Conservation (phyloP, 2,888 invertebrate species). For the Drosophila parthenogenetica region DNA sequence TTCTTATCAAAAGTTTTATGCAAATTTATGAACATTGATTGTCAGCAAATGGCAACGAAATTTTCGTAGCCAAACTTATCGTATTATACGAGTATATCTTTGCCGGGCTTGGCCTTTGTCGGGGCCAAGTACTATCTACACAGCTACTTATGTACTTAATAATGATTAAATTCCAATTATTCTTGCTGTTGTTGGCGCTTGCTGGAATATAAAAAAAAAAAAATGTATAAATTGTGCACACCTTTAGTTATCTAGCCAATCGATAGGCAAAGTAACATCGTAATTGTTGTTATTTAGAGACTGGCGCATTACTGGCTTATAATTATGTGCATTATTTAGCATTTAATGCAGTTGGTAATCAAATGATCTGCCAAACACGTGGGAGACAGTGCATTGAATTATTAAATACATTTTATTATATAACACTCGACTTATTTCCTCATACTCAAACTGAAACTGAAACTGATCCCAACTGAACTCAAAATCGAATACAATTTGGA, state of each 20-base stretch:
- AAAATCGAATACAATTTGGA: slow-evolving; percentile 14
- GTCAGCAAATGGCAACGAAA: slow-evolving; percentile 5
- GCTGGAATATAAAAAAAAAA: slow-evolving; percentile 31
- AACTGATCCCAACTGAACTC: slow-evolving; percentile 8
- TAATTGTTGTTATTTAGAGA: slow-evolving; percentile 37
- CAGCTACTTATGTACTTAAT: slow-evolving; percentile 47
- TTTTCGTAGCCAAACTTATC: slow-evolving; percentile 40
- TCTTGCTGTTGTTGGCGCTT: slow-evolving; percentile 10
- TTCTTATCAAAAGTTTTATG: slow-evolving; percentile 16
- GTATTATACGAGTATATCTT: background rate
- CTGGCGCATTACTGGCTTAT: slow-evolving; percentile 60
- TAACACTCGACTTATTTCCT: slow-evolving; percentile 1
- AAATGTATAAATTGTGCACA: slow-evolving; percentile 10
- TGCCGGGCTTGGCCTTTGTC: slow-evolving; percentile 40
- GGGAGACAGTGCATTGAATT: slow-evolving; percentile 25
- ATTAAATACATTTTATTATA: slow-evolving; percentile 11
- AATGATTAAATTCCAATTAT: slow-evolving; percentile 45
- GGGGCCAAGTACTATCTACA: slow-evolving; percentile 36
- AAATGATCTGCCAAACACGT: slow-evolving; percentile 37
- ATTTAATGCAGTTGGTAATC: slow-evolving; percentile 50
- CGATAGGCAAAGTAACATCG: slow-evolving; percentile 14
- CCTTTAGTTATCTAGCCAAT: background rate
- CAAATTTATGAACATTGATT: slow-evolving; percentile 12
- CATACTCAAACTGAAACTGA: background rate
- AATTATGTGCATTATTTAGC: slow-evolving; percentile 78